phyloP scores from a whole-genome alignment of 2,888 invertebrate genomes.

The Pardosa pseudoannulata region DNA sequence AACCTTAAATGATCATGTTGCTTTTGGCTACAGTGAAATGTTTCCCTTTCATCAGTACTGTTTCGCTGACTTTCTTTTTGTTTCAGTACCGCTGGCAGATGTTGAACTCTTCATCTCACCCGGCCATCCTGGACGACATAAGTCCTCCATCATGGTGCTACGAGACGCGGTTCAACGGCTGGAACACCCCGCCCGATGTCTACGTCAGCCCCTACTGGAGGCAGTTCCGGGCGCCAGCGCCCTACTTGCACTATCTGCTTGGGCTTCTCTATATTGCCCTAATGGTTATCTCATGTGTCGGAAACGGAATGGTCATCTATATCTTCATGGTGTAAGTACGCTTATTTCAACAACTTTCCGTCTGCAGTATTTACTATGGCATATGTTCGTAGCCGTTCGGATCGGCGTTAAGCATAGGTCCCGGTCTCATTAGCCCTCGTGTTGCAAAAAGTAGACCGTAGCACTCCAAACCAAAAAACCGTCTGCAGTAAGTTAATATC shows the following conservation, averaged over 20 bases:
- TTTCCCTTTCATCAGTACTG: no score
- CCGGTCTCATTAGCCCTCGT: no score
- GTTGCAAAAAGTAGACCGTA: no score
- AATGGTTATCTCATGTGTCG: constrained; percentile 84
- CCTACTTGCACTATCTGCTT: constrained; percentile 87
- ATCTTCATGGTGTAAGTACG: constrained; percentile 86
- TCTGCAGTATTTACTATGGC: no score
- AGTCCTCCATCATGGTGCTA: constrained; percentile 56
- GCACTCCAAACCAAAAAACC: no score
- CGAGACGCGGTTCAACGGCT: constrained; percentile 79
- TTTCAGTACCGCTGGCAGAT: constrained; percentile 39
- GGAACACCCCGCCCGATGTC: constrained; percentile 84
- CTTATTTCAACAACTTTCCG: no score
- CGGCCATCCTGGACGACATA: constrained; percentile 13
- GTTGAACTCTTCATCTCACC: constrained; percentile 25
- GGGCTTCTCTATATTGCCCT: constrained; percentile 85
- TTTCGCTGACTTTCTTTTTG: no score
- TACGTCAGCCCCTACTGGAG: constrained; percentile 90
- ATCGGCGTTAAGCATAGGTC: no score
- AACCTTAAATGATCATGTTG: no score
- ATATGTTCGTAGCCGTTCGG: no score
- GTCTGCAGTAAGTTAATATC: no score
- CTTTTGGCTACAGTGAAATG: no score
- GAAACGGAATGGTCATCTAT: constrained; percentile 91
- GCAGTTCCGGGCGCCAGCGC: constrained; percentile 87